These are phyloP conservation scores for Hylyphantes graminicola DNA, from an alignment of 1,140 invertebrate genomes.

Conservation along the genomic window DNA sequence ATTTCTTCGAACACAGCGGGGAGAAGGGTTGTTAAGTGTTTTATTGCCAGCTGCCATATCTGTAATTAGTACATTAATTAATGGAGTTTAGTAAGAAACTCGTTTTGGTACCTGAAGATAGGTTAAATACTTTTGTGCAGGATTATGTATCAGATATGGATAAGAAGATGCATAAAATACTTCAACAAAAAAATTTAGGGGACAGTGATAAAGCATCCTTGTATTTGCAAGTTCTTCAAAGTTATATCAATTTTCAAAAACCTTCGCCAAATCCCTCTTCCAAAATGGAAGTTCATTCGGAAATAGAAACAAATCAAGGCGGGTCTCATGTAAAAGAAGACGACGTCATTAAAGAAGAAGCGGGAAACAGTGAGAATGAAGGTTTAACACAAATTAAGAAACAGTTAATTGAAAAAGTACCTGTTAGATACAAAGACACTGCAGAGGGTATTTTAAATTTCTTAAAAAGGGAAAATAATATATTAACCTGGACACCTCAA, in stretches of 20 bases:
- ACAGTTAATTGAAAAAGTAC: not conserved
- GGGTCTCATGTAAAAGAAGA: too few species aligned
- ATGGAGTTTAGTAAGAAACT: not conserved
- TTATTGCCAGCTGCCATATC: conserved; percentile 1
- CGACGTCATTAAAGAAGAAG: not conserved
- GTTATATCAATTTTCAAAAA: not conserved
- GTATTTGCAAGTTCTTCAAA: conserved; percentile 19
- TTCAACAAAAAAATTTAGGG: not conserved
- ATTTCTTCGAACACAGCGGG: not conserved
- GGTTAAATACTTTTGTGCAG: not conserved
- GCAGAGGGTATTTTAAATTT: not conserved
- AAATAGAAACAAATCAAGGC: not conserved
- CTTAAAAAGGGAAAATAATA: not conserved
- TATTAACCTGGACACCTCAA: not conserved
- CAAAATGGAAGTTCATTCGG: not conserved
- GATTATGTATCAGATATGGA: conserved; percentile 4
- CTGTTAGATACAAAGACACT: not conserved
- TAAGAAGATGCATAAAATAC: conserved; percentile 10
- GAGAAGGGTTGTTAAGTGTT: not conserved
- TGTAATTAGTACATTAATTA: not conserved
- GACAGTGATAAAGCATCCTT: conserved; percentile 1
- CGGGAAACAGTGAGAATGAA: not conserved
- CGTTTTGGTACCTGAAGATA: not conserved
- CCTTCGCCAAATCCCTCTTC: not conserved
- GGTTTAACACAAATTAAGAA: not conserved